Base-by-base conservation (phyloP, 2,888 invertebrate species). In the Drosophila meridionalis region DNA sequence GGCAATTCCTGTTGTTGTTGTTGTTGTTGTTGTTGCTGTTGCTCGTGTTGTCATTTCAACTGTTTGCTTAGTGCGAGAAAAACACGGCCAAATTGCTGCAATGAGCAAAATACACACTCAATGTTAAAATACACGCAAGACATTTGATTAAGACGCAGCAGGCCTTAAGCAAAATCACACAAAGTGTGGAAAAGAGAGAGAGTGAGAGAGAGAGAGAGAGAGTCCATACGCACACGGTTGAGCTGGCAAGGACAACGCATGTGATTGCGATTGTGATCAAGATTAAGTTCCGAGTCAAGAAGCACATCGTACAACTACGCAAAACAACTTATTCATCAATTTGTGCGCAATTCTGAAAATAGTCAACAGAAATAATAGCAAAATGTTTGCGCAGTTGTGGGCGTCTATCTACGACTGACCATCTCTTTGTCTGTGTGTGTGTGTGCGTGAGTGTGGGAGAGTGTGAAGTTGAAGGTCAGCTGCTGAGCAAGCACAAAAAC, bases 271-370 rank as follows among this genome's bases (percentile, higher is more conserved):
- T 70, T 79, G 68, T 70, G 82, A 81, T 82, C 82, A 80, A 80
- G 81, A 82, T 82, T 82, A 75, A 75, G 80, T 68, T 76, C 43
- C 59, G 68, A 80, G 80, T 80, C 82, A 76, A 81, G 70, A 73
- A 80, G 56, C 69, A 76, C 69, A 65, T 20, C 62, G 47, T 59
- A 42, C 47, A 68, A 72, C 57, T 61, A 63, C 63, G 71, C 67
- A 76, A 79, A 80, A 80, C 81, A 82, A 82, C 82, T 82, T 82
- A 82, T 82, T 82, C 81, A 82, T 82, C 81, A 82, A 82, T 82
- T 82, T 82, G 82, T 82, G 80, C 62, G 82, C 80, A 82, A 80
- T 82, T 76, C 80, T 75, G 62, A 74, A 82, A 80, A 77, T 80
- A 82, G 80, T 74, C 77, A 68, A 77, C 61, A 50, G 52, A 81